A percentile compares a stretch with the other conserved stretches of the same genome.
Evolutionary conservation across 2,888 invertebrate species (phyloP).

Genomic region (Dermolepida albohirtum): DNA sequence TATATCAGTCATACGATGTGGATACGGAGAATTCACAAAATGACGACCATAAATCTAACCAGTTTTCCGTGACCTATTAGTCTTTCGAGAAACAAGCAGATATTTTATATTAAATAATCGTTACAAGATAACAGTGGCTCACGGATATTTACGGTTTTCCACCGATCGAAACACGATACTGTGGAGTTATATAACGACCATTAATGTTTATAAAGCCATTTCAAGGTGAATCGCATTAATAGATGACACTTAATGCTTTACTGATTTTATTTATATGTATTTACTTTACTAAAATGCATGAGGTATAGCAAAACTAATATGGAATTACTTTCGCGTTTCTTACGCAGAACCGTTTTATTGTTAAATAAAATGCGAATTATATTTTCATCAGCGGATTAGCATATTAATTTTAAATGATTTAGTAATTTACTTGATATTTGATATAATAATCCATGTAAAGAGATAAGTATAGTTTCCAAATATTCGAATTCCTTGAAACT

Average conservation of each 20-base stretch:
- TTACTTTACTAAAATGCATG: constrained; percentile 23
- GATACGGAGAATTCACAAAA: constrained; percentile 33
- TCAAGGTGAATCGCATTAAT: constrained; percentile 44
- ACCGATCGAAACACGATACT: constrained; percentile 29
- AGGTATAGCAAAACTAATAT: constrained; percentile 4
- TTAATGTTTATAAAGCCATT: constrained; percentile 38
- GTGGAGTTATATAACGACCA: constrained; percentile 31
- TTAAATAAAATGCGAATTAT: too few species aligned
- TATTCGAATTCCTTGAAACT: too few species aligned
- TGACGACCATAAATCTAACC: constrained; percentile 32
- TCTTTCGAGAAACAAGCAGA: constrained; percentile 35
- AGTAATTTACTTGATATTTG: too few species aligned
- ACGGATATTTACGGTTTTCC: constrained; percentile 37
- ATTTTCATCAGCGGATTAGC: too few species aligned
- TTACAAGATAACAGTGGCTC: constrained; percentile 33
- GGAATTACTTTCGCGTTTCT: not conserved
- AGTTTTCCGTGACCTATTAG: constrained; percentile 39
- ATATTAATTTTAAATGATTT: too few species aligned
- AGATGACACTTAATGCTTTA: constrained; percentile 43
- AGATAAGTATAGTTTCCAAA: too few species aligned
- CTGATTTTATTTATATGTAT: constrained; percentile 31
- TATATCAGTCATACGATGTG: constrained; percentile 23
- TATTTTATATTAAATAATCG: constrained; percentile 38
- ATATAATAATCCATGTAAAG: too few species aligned
- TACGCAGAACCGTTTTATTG: not conserved